Evolutionary conservation across 2,888 invertebrate species (phyloP).

Genomic region (Xylocampa areola): DNA sequence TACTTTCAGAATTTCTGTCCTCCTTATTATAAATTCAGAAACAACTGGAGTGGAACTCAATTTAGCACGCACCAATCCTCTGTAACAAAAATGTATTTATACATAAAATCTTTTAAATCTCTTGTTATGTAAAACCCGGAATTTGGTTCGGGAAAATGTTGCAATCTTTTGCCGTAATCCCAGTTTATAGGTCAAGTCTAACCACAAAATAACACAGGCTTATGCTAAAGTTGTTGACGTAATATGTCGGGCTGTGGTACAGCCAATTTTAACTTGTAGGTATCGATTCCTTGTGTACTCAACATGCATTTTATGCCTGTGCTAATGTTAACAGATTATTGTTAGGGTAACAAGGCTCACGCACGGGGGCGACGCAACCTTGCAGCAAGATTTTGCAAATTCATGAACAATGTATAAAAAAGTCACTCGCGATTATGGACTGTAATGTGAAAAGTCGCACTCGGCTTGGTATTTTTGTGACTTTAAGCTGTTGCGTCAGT

Average conservation of each 20-base stretch:
- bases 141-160: slow-evolving; percentile 43
- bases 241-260: slow-evolving; percentile 13
- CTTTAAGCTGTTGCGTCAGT: too few relatives aligned
- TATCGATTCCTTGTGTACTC: slow-evolving; percentile 34
- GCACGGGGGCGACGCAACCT: too few relatives aligned
- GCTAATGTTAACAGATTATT: slow-evolving; percentile 17
- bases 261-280: slow-evolving; percentile 39
- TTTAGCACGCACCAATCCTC: slow-evolving; percentile 49
- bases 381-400: too few relatives aligned
- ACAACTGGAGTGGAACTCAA: slow-evolving; percentile 25
- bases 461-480: too few relatives aligned
- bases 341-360: slow-evolving; percentile 22
- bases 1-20: neutral
- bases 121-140: slow-evolving; percentile 49
- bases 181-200: slow-evolving; percentile 51
- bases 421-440: too few relatives aligned
- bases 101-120: slow-evolving; percentile 50
- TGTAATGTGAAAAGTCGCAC: too few relatives aligned
- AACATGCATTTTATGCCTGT: neutral
- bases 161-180: slow-evolving; percentile 53
- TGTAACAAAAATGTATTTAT: slow-evolving; percentile 51
- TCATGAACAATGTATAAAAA: too few relatives aligned
- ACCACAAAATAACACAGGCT: slow-evolving; percentile 49
- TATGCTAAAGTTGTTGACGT: slow-evolving; percentile 45
- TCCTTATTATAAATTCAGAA: slow-evolving; percentile 22